phyloP scores from a whole-genome alignment of 2,113 vertebrate species.

The Turnix velox region DNA sequence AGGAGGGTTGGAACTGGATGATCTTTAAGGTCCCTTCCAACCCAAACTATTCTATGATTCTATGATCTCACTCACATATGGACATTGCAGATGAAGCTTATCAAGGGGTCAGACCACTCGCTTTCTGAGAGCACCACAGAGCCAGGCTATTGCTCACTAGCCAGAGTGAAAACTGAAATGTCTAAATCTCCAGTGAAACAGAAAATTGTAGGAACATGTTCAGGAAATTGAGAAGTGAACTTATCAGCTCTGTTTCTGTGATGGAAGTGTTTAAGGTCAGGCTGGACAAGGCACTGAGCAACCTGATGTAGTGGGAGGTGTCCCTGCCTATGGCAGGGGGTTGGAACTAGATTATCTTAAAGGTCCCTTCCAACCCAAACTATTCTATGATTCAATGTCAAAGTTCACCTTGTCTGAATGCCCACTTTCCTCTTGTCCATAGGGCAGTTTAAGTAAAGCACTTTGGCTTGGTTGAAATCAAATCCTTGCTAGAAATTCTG shows the following conservation, averaged over 20 bases:
- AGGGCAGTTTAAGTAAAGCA: background rate
- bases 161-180: background rate
- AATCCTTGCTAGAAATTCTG: background rate
- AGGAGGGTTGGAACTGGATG: no score
- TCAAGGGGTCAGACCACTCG: background rate
- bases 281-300: no score
- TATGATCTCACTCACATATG: fast-evolving
- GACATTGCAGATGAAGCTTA: background rate
- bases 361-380: no score
- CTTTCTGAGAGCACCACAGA: fast-evolving
- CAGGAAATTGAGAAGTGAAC: background rate
- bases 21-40: no score
- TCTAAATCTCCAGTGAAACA: background rate
- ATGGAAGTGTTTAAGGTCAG: background rate
- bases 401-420: no score
- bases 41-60: no score
- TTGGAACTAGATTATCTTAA: no score
- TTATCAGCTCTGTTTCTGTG: background rate
- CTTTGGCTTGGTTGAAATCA: background rate
- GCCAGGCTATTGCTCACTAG: fast-evolving
- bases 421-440: background rate
- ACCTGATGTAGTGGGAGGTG: no score
- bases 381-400: no score
- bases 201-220: background rate
- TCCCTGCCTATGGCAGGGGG: no score